Base-by-base conservation (phyloP, 2,797 vertebrate genomes). In the Knipowitschia caucasica region DNA sequence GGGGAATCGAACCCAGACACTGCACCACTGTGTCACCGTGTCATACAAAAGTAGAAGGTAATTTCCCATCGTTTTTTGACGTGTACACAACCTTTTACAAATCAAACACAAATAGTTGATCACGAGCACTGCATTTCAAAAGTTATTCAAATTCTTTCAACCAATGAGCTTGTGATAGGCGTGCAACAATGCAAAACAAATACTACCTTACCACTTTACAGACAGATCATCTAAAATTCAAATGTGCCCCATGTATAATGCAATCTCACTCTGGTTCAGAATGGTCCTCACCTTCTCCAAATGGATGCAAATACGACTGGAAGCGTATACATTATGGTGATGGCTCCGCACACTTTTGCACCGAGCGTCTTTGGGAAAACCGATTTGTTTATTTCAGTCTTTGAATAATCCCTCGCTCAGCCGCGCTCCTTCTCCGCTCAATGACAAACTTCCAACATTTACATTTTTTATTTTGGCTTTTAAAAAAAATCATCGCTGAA, bases 401-500 rank as follows among this genome's bases (percentile, higher is more conserved):
- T 26, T 44, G 42, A 44, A 44, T 44, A 26, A 44, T 44, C 27
- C 25, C 24, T n/a, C 42, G 10, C 42, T 44, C n/a, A 25, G 39
- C 54, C 18, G 31, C 25, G 36, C 38, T 3, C 56, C 35, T 55
- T 47, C 26, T 30, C 20, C 15, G 31, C 45, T 47, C 8, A 59
- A 62, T 30, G 15, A 53, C 33, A 67, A 67, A 62, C 51, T 54
- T 60, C 50, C 64, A 31, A 61, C 35, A 44, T 40, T 47, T 20
- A 53, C 24, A 45, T 14, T 53, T 23, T 7, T 10, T 27, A 25
- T 39, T 29, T 53, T 7, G 17, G 49, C 35, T 24, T 50, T 50
- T 34, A 50, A 69, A 64, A 61, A 45, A 43, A 43, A 40, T 40
- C 38, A 40, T 40, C 42, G 51, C 46, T 44, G 57, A 53, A 18